Evolutionary conservation across 35 echinoderm and acorn worm genomes (phyloP), one percentile per base, ranked within the genome.

Genomic region (Heliocidaris tuberculata): DNA sequence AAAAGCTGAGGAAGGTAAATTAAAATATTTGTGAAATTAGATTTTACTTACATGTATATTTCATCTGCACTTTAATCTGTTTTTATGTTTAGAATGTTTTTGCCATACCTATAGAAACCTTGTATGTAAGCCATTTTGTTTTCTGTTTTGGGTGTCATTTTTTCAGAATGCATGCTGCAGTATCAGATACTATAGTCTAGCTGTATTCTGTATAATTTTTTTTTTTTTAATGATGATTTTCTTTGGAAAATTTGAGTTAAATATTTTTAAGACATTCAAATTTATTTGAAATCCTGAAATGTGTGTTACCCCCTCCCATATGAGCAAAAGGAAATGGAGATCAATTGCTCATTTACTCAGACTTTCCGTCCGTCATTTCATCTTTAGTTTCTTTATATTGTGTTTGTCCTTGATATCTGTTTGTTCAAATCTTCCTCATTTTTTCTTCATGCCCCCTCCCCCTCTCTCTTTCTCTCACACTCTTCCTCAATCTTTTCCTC

Each of bases 1-100:
- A 93, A 93, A 93, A 93, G 91, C 91, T 93, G 91, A 49, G 50
- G 16, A 52, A 93, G 91, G 91, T 93, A 93, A 93, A 93, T 5
- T 16, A 89, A 6, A 89, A 89, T 31, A 13, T 32, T 27, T 89
- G 65, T 78, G 65, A 78, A 78, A n/a, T 13, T 78, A 78, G 31
- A 89, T 30, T 48, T 21, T 19, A 86, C 31, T 6, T 48, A 89
- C 70, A 42, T 47, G 9, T 48, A 32, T 89, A 32, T 89, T 35
- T 48, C 47, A 48, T 89, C 8, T 89, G 31, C 15, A 89, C 87
- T 4, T 30, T 48, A 16, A 48, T 89, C 32, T 89, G 47, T 89
- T 89, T 89, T 48, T 89, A 71, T 71, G 21, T 78, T 78, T 78
- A 78, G 21, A 27, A 27, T 78, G 35, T 78, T 78, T 17, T 78